Base-by-base conservation (phyloP, 2,797 vertebrate species). In the Thaleichthys pacificus region DNA sequence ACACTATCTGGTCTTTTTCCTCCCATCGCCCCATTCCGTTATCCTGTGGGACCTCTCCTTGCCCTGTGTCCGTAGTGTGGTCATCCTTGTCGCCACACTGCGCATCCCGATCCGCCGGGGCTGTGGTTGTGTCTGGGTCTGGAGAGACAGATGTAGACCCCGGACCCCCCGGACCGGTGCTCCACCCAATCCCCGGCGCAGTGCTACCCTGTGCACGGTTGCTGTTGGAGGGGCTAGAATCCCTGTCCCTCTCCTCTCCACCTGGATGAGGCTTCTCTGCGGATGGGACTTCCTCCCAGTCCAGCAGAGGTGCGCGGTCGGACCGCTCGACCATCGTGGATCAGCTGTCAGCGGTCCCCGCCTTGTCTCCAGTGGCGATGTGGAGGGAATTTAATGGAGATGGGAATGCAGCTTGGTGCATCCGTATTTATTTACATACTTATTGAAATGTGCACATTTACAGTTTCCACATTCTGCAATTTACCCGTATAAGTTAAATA, bases 291-390 rank as follows among this genome's bases (percentile, higher is more conserved):
- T 97, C 95, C 88, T 96, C 95, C 94, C 95, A 96, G 87, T 95
- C 93, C 79, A 97, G 92, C 78, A 97, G 91, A 87, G 95, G 95
- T 75, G 95, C 95, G 87, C 94, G 92, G 92, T 96, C 96, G 77
- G 94, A 94, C 85, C 94, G 94, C 93, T 96, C 94, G 89, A 91
- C 94, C 96, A 94, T 91, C 21, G 71, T 32, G 84, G 75, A 61
- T 82, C 54, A 35, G 69, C 87, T 86, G 72, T 76, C 82, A 47
- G 81, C 77, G 81, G 86, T 88, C 76, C 67, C 85, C 85, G 79
- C 90, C 92, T 81, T 79, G 77, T 86, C 80, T 88, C 77, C 77
- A 69, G 78, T 79, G 80, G 71, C 72, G 80, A 76, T 38, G 84
- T 74, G 72, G 87, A 80, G 75, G 76, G 17, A 51, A 67, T 67